Percentiles rank a stretch among this genome's conserved stretches.
Conservation (phyloP, 2,113 vertebrate genomes). For the Silurus asotus region DNA sequence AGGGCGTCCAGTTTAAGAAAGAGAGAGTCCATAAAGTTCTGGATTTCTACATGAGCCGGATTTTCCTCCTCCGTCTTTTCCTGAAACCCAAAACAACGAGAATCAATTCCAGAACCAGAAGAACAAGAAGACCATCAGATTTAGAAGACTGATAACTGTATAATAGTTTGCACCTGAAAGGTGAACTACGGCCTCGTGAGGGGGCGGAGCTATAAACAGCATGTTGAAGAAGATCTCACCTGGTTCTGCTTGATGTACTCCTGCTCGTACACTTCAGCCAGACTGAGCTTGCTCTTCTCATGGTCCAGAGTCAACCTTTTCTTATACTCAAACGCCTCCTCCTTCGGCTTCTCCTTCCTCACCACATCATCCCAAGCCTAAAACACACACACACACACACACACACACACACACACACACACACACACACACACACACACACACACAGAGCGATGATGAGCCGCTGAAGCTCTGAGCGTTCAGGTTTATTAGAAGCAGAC, state of each 20-base stretch:
- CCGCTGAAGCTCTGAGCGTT: no score
- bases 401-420: no score
- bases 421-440: no score
- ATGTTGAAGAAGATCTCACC: slow-evolving; percentile 66
- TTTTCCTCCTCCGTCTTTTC: slow-evolving; percentile 87
- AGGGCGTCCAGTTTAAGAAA: slow-evolving; percentile 93
- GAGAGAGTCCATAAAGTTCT: slow-evolving; percentile 90
- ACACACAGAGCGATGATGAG: no score
- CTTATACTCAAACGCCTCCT: slow-evolving; percentile 90
- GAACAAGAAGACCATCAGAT: not conserved
- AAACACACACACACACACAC: slow-evolving; percentile 2
- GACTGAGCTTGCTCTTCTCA: slow-evolving; percentile 95
- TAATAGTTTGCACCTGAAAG: no score
- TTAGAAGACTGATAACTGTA: no score
- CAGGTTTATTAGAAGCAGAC: not conserved
- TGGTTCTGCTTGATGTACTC: slow-evolving; percentile 90
- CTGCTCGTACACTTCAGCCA: slow-evolving; percentile 93
- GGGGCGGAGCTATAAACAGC: not conserved
- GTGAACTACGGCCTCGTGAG: no score
- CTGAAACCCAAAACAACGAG: slow-evolving; percentile 63
- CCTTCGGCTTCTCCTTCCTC: slow-evolving; percentile 93
- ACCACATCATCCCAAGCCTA: slow-evolving; percentile 95
- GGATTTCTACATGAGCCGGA: slow-evolving; percentile 88
- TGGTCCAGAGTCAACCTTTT: slow-evolving; percentile 91
- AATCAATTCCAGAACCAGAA: no score